These are phyloP conservation scores for Crocidura indochinensis DNA, from an alignment of 2,797 vertebrate species.

Conservation along the genomic window DNA sequence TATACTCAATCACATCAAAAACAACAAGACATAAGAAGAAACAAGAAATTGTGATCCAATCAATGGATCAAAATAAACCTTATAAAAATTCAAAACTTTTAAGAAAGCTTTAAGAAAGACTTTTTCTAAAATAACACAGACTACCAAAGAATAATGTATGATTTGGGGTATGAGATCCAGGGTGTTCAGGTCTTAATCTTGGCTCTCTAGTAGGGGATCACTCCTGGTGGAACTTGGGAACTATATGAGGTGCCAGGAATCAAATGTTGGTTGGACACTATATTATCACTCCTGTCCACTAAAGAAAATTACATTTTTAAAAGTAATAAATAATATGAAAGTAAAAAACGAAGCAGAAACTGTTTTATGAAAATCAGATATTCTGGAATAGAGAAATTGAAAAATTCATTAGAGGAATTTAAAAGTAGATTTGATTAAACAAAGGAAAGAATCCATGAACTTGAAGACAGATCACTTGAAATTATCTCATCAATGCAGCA, in stretches of 20 bases:
- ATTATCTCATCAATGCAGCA: not conserved
- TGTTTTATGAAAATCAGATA: not conserved
- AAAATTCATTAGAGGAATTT: not conserved
- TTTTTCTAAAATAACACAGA: too few relatives aligned
- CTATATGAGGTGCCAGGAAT: not conserved
- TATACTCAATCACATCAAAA: constrained; percentile 27
- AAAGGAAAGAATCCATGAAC: not conserved
- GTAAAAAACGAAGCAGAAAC: not conserved
- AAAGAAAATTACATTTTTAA: not conserved
- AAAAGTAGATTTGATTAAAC: not conserved
- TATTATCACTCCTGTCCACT: too few relatives aligned
- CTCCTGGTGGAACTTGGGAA: too few relatives aligned
- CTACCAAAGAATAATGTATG: too few relatives aligned
- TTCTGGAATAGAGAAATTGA: constrained; percentile 21
- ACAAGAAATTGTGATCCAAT: not conserved
- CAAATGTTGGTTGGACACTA: not conserved
- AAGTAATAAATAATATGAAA: not conserved
- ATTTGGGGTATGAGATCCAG: too few relatives aligned
- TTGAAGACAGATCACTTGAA: not conserved
- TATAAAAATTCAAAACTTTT: not conserved
- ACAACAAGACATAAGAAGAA: constrained; percentile 2
- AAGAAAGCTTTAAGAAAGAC: too few relatives aligned
- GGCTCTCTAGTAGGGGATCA: too few relatives aligned
- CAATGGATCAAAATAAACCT: constrained; percentile 40
- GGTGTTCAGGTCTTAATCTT: not conserved